Evolutionary conservation across 2,113 vertebrate species (phyloP), one percentile per base, ranked within the genome.

Genomic region (Siniperca chuatsi): DNA sequence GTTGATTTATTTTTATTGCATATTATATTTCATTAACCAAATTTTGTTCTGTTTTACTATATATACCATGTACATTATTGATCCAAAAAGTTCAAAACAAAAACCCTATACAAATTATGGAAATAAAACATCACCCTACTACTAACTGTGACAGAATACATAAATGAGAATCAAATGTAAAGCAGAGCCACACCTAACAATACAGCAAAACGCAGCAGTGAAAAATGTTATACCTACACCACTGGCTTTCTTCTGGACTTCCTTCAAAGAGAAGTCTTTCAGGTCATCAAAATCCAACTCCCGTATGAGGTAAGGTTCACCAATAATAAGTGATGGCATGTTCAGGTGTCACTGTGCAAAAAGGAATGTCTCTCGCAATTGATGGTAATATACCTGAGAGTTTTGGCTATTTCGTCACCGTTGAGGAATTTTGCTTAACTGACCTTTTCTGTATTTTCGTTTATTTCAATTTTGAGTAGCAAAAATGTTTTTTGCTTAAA

Each of bases 131-230:
- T n/a, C 60, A 13, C 2, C 2, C n/a, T 29, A 25, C 35, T 62
- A 42, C 35, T 73, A 44, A 55, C 12, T 54, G 35, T 73, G 48
- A 73, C 33, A 46, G 25, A 72, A 71, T 50, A 46, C 23, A 69
- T 69, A 50, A 29, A 75, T 48, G 25, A 48, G 18, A 61, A 13
- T 29, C 10, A 18, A 77, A 40, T 40, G 29, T 65, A 15, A 69
- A 20, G 25, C 15, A 70, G n/a, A 52, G 25, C 46, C 46, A 33
- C 16, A 52, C 67, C 16, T 8, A 35, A 35, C 52, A 57, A 60
- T n/a, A 73, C 11, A n/a, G 11, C 37, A 29, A 12, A 57, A 60
- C 37, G 57, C 11, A n/a, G 11, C 37, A 29, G 23, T 48, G 42
- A 48, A 48, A 61, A 61, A 6, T 50, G 48, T 50, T 50, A 12